Evolutionary conservation across 1,140 invertebrate species (phyloP).

Genomic region (Drosophila yakuba): DNA sequence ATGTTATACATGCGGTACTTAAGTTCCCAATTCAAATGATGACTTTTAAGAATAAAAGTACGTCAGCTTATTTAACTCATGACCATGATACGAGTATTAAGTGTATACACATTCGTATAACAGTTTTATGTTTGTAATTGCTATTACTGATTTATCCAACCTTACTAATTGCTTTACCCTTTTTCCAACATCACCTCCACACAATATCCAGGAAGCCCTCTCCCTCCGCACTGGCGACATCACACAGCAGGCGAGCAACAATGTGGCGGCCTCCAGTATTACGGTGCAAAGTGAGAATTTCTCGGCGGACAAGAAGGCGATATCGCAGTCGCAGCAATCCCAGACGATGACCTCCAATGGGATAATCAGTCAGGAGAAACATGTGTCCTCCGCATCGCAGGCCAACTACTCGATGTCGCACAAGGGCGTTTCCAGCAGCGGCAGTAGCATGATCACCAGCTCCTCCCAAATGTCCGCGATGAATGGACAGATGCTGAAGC

Average conservation of each 20-base stretch:
- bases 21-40: background rate
- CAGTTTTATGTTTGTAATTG: conserved; percentile 10
- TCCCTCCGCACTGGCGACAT: conserved; percentile 93
- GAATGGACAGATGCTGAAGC: conserved; percentile 63
- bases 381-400: conserved; percentile 89
- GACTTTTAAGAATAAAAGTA: too few relatives aligned
- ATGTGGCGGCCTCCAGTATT: conserved; percentile 91
- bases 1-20: background rate
- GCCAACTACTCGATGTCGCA: conserved; percentile 91
- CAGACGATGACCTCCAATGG: conserved; percentile 92
- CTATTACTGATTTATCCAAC: background rate
- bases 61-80: background rate
- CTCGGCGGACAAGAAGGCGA: conserved; percentile 93
- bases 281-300: conserved; percentile 94
- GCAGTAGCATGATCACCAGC: conserved; percentile 88
- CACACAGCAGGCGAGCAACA: conserved; percentile 92
- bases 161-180: conserved; percentile 18
- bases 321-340: conserved; percentile 92
- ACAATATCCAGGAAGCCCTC: conserved; percentile 88
- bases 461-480: conserved; percentile 84
- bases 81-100: too few relatives aligned
- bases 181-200: too few relatives aligned
- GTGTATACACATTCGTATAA: conserved; percentile 4
- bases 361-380: conserved; percentile 88
- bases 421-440: conserved; percentile 89